Base-by-base conservation (phyloP, 1,140 invertebrate species). In the Drosophila bifasciata region DNA sequence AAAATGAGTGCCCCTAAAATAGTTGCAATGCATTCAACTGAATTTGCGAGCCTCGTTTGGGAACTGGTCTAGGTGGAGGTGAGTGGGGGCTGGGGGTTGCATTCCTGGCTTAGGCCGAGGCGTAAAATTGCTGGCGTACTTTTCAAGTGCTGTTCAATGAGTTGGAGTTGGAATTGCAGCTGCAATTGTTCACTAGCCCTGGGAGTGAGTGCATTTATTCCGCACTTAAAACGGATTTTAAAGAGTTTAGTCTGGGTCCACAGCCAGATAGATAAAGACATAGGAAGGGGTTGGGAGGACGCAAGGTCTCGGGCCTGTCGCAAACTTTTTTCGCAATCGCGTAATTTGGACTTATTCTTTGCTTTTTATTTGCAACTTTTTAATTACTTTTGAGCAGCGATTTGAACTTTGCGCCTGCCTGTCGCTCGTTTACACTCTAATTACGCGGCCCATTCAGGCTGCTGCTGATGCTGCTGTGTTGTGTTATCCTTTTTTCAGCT, bases 371-470 rank as follows among this genome's bases (percentile, higher is more conserved):
- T 74, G 67, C 56, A 79, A 88, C 83, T 88, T 88, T 88, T 88
- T 88, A 88, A 88, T 88, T 88, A 88, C 83, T 88, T 88, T 88
- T 83, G 71, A 88, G 80, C 75, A 80, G 74, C 81, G 79, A 86
- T 85, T 86, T 68, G 83, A 88, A 86, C 83, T 88, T 83, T 86
- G 79, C 60, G 66, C 60, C 77, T 57, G 55, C 36, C 66, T 50
- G 67, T 61, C 56, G 64, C 67, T 53, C 67, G 45, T 68, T 78
- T 75, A 75, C 74, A 68, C 78, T 89, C 83, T 88, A 88, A 88
- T 88, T 88, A 88, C 75, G 69, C 62, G 66, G 46, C 43, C 66
- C 71, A 83, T 88, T 86, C 79, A 88, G 61, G 46, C 21, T 60
- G 57, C 60, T 43, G 43, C 67, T 72, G 46, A 16, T 60, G 57